Base-by-base conservation (phyloP, 2,888 invertebrate species). In the Tanaodytes sp. region DNA sequence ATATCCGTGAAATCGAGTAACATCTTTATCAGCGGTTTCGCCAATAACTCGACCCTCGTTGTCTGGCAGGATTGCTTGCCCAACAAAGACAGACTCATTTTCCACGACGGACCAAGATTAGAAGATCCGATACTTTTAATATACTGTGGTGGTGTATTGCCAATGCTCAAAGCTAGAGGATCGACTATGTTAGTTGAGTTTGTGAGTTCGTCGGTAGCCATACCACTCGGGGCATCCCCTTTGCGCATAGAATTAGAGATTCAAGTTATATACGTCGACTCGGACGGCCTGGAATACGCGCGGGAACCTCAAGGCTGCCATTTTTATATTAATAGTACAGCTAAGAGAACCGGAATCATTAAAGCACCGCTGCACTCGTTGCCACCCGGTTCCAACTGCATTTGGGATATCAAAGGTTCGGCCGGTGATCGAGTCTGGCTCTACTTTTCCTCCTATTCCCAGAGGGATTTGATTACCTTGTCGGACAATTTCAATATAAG, bases 61-160 rank as follows among this genome's bases (percentile, higher is more conserved):
- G 93, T 93, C 57, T 94, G 94, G 94, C 88, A 91, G 71, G 93
- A 93, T 80, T 95, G 95, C 82, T 92, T 93, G 0, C 90, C 91
- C 1, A 92, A 93, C 81, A 89, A 92, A 46, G 95, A 95, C 85
- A 91, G 93, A 74, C 87, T 96, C 62, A 92, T 94, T 75, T 92
- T 96, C 84, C 93, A 93, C 84, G 95, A 96, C 84, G 95, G 95
- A 58, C 90, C 91, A 49, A 89, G 91, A 31, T 91, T 92, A 11
- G 93, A 94, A 82, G 93, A 94, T 85, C 92, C 93, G 5, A 91
- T 95, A 51, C 87, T 95, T 77, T 90, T 94, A 71, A 91, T 93
- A 83, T 95, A 94, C 86, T 96, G 96, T 84, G 95, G 95, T 11
- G 94, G 95, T 2, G 93, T 93, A 82, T 86, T 95, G 80, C 95